phyloP scores from a whole-genome alignment of 2,888 invertebrate species.

The Cheilosia vernalis region DNA sequence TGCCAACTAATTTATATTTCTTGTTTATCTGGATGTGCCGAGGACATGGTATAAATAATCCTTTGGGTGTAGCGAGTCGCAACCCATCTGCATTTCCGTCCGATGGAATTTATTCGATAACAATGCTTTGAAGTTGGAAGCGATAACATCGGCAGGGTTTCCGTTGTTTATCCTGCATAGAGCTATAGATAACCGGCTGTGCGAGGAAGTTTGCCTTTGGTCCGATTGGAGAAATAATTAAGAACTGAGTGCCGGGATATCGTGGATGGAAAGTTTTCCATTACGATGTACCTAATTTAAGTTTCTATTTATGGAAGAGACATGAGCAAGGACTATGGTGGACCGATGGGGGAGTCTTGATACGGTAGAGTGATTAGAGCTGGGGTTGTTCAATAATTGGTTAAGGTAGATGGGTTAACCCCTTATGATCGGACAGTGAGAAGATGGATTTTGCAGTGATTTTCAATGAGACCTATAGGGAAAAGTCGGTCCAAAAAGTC shows the following conservation, averaged over 20 bases:
- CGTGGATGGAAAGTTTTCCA: conserved; percentile 36
- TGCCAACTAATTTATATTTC: conserved; percentile 19
- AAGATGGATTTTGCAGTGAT: neutral
- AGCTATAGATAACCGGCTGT: conserved; percentile 40
- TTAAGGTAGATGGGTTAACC: neutral
- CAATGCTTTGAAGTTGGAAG: conserved; percentile 46
- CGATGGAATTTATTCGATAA: conserved; percentile 48
- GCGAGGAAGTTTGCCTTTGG: conserved; percentile 41
- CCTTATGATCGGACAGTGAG: neutral
- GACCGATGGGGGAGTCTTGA: neutral
- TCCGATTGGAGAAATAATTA: conserved; percentile 46
- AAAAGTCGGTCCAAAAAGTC: too few relatives aligned
- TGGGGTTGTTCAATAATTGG: neutral
- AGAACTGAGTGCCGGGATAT: conserved; percentile 2
- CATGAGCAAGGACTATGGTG: conserved; percentile 4
- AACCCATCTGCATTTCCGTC: conserved; percentile 1
- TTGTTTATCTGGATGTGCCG: conserved; percentile 43
- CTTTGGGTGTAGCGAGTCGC: neutral
- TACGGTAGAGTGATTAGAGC: neutral
- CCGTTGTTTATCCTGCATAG: conserved; percentile 33
- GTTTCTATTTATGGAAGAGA: conserved; percentile 18
- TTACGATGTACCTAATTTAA: conserved; percentile 32
- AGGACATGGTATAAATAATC: conserved; percentile 8
- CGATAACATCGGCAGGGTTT: conserved; percentile 41
- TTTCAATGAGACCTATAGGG: too few relatives aligned